Evolutionary conservation across 2,888 invertebrate genomes (phyloP), one percentile per base, ranked within the genome.

Genomic region (Eurytoma adleriae): DNA sequence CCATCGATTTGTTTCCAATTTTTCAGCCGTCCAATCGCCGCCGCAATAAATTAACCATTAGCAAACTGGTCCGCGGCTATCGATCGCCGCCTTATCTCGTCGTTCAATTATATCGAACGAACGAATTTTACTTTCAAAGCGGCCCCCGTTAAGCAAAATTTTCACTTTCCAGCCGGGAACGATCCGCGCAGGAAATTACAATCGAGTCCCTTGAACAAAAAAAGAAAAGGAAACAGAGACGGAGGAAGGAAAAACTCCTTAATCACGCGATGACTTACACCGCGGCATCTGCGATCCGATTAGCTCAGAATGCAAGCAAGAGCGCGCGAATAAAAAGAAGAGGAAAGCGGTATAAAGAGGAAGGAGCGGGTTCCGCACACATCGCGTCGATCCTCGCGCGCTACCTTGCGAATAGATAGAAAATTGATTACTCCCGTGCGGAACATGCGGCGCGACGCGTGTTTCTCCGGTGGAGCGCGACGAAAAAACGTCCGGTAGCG

Each of bases 401-500:
- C 76, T 67, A 80, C 62, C 76, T 80, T 56, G 62, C 80, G 56
- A 67, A 50, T 7, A 72, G 71, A 77, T 80, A 69, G 80, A 61
- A 77, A 77, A 77, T 77, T 77, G 76, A 80, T 80, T 80, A 62
- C 80, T 59, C 64, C 40, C 62, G 16, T 1, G 10, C 40, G 40
- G 40, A 40, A 40, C 40, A 40, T 10, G 40, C 40, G 40, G 40
- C 1, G 40, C 40, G 40, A 40, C 62, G 61, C 68, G 66, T 66
- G 27, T 59, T 59, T 59, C 56, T 70, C 40, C 48, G 5, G 54
- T 10, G 40, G 62, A 13, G 59, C 57, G 48, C 66, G 62, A 64
- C 27, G 57, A 73, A 71, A 50, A 59, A 30, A 59, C 40, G 68
- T n/a, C 18, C 27, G 14, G n/a, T 16, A 4, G 14, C 13, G 54